Evolutionary conservation across 2,797 vertebrate species (phyloP).

Genomic region (Sebastes ruberrimus): DNA sequence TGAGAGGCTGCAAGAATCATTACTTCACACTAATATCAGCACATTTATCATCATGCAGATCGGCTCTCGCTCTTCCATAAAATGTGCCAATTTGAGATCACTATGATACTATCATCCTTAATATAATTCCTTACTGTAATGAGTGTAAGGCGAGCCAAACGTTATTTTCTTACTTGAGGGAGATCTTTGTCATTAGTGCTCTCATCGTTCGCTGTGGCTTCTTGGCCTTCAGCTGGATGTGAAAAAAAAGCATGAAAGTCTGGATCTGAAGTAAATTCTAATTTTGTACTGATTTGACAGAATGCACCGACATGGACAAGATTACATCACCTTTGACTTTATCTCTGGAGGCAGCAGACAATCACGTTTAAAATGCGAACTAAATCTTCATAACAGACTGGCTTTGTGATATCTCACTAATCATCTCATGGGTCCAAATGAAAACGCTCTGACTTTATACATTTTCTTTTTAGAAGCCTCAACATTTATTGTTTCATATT

Average conservation of each 20-base stretch:
- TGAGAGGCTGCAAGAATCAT: background rate
- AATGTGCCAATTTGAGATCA: constrained; percentile 1
- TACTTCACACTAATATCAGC: background rate
- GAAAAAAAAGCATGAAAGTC: background rate
- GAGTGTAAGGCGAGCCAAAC: background rate
- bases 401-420: background rate
- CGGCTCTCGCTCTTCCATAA: background rate
- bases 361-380: background rate
- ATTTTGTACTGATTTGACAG: background rate
- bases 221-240: background rate
- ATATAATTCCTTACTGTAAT: background rate
- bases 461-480: background rate
- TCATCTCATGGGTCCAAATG: background rate
- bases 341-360: background rate
- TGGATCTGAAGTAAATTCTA: background rate
- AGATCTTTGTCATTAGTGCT: background rate
- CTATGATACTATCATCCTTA: background rate
- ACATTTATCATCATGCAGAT: background rate
- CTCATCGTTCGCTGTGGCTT: background rate
- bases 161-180: background rate
- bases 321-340: background rate
- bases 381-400: background rate
- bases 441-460: background rate
- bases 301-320: background rate
- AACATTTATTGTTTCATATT: background rate